These are phyloP conservation scores for Drosophila paranaensis DNA, from an alignment of 2,888 invertebrate species.

Conservation along the genomic window DNA sequence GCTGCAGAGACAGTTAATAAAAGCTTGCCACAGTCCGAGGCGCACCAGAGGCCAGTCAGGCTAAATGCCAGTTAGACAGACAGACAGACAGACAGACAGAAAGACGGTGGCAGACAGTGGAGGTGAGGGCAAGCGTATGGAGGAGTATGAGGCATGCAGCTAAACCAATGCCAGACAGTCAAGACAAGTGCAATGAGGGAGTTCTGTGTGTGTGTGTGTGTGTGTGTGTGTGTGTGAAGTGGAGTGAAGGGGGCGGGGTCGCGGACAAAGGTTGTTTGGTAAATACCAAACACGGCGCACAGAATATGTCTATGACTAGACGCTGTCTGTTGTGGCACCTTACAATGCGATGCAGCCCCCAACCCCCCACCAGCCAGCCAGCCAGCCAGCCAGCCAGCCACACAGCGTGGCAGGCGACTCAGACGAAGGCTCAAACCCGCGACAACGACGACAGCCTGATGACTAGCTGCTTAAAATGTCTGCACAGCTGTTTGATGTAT, in stretches of 20 bases:
- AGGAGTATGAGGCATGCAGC: conserved; percentile 14
- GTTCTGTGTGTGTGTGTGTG: neutral
- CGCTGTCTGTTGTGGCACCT: conserved; percentile 55
- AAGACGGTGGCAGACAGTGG: neutral
- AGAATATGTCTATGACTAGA: conserved; percentile 56
- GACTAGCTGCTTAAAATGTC: conserved; percentile 75
- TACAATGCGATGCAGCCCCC: conserved; percentile 27
- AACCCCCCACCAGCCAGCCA: neutral
- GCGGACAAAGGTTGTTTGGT: conserved; percentile 56
- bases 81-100: conserved; percentile 39
- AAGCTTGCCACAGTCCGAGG: neutral
- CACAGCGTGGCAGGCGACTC: conserved; percentile 32
- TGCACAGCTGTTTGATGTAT: conserved; percentile 73
- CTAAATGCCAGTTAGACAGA: conserved; percentile 47
- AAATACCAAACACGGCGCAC: conserved; percentile 45
- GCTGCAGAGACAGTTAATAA: conserved; percentile 6
- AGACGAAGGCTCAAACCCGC: conserved; percentile 26
- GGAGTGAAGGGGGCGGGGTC: conserved; percentile 5
- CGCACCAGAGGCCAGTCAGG: conserved; percentile 23
- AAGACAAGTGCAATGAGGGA: conserved; percentile 24
- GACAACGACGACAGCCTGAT: conserved; percentile 59
- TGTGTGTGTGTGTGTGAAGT: neutral
- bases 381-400: neutral
- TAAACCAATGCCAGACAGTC: conserved; percentile 54
- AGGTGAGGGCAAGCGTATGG: neutral